Evolutionary conservation across 2,888 invertebrate species (phyloP), one percentile per base, ranked within the genome.

Genomic region (Ornithoptera priamus): DNA sequence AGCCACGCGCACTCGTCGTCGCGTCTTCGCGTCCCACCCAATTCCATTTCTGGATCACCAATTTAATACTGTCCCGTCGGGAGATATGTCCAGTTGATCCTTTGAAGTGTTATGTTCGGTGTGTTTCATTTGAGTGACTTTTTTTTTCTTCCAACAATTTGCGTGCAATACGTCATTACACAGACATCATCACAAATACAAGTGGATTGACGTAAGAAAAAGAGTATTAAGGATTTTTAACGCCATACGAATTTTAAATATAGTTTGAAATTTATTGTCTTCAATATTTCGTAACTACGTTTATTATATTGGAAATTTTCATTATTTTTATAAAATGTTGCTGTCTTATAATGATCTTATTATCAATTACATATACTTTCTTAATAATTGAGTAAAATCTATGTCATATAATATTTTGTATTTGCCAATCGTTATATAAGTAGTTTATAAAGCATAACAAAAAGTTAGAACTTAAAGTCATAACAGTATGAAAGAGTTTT

Each of bases 1-100:
- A 80, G 77, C 78, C 78, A 82, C 77, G 81, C 90, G 87, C 85
- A 87, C 76, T 76, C 79, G 76, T 75, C 78, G 82, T 73, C 80
- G 85, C 84, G 82, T 83, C 82, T 76, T 76, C 77, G 70, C 70
- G 73, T 78, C 77, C 75, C 75, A 72, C 22, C 53, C 42, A 58
- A 58, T 36, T 61, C 10, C 15, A 22, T 53, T 62, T 64, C 64
- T 64, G 39, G n/a, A 62, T 59, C 57, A 42, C 10, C 62, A 50
- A 17, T 58, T 15, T 65, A 65, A 62, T 69, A 36, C 39, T 50
- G 64, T 53, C n/a, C 15, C 56, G 17, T 46, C 30, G 57, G 24
- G 62, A 58, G 62, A 66, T 70, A 70, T 62, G 66, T 58, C 18
- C 61, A 62, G 65, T 70, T 70, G 57, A 65, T 50, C 65, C 22